Evolutionary conservation across 2,888 invertebrate species (phyloP).

Genomic region (Argyresthia goedartella): DNA sequence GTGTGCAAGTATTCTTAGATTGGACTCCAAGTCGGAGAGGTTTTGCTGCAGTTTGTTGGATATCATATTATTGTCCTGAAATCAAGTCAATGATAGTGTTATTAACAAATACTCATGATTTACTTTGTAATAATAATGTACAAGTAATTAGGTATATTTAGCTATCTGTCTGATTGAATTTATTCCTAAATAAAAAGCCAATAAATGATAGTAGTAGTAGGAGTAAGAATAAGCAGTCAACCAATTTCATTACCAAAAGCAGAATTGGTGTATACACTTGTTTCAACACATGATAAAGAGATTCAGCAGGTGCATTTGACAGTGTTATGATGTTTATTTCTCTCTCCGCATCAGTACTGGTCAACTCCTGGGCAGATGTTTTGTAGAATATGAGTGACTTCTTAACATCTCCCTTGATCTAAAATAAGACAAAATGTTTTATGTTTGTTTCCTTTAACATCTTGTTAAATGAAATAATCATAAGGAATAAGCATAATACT

Average conservation of each 20-base stretch:
- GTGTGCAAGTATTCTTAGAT: conserved; percentile 48
- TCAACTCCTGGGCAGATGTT: conserved; percentile 30
- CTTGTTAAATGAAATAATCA: too few relatives aligned
- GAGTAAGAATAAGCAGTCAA: too few relatives aligned
- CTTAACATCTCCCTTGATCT: conserved; percentile 35
- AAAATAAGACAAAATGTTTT: conserved; percentile 12
- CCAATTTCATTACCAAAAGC: conserved; percentile 31
- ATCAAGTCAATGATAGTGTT: neutral
- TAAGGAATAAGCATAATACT: too few relatives aligned
- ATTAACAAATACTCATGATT: neutral
- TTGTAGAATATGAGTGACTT: conserved; percentile 60
- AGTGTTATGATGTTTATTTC: conserved; percentile 48
- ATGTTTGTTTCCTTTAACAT: neutral
- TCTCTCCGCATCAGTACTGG: conserved; percentile 29
- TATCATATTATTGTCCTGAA: conserved; percentile 47
- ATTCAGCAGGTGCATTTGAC: conserved; percentile 44
- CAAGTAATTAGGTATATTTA: neutral
- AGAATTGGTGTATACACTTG: conserved; percentile 57
- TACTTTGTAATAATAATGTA: neutral
- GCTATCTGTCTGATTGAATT: too few relatives aligned
- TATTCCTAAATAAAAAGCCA: too few relatives aligned
- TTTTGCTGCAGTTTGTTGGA: conserved; percentile 55
- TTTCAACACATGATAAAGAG: conserved; percentile 50
- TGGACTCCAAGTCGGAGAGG: conserved; percentile 47
- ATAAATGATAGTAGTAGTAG: too few relatives aligned